Evolutionary conservation across 2,797 vertebrate species (phyloP), one percentile per base, ranked within the genome.

Genomic region (Sebastes kiyomatsui): DNA sequence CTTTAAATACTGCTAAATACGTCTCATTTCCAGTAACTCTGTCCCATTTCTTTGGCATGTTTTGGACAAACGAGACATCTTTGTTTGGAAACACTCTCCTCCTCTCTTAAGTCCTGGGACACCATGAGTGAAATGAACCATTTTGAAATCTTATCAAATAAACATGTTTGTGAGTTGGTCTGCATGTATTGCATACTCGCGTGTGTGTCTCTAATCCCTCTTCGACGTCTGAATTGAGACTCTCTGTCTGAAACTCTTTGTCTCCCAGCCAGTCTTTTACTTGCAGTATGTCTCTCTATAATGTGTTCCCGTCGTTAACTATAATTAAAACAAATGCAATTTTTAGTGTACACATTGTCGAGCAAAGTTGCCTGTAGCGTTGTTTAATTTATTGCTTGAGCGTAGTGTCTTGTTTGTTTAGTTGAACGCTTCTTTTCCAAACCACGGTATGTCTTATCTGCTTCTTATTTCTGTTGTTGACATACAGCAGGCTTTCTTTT

Each of bases 81-180:
- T 75, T 82, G 74, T 88, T 90, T 88, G 87, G 72, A 86, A 85
- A 87, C 81, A 87, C 70, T 85, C 90, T 86, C 84, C 84, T 69
- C 69, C 90, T 83, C 91, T 89, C 84, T 25, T 80, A 38, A 79
- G 88, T 93, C 91, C 89, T 83, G 76, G 86, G 91, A 89, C 92
- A 83, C 89, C 77, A 72, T 74, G 82, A 82, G 95, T 88, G 82
- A 94, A 87, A 88, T 82, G 82, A 92, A 92, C 87, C 92, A 72
- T 92, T 87, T 83, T 79, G 80, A 92, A 94, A 93, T 89, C 85
- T 80, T 91, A 95, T 96, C 90, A 95, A 92, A 93, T 91, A 90
- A 90, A 93, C 94, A 90, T 89, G 85, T 81, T 62, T 75, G 66
- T 54, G 61, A 64, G 54, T 80, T 59, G 1, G 22, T 38, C 13